Percentiles rank a stretch among this genome's conserved stretches.
Evolutionary conservation across 2,113 vertebrate genomes (phyloP).

Genomic region (Suncus etruscus): DNA sequence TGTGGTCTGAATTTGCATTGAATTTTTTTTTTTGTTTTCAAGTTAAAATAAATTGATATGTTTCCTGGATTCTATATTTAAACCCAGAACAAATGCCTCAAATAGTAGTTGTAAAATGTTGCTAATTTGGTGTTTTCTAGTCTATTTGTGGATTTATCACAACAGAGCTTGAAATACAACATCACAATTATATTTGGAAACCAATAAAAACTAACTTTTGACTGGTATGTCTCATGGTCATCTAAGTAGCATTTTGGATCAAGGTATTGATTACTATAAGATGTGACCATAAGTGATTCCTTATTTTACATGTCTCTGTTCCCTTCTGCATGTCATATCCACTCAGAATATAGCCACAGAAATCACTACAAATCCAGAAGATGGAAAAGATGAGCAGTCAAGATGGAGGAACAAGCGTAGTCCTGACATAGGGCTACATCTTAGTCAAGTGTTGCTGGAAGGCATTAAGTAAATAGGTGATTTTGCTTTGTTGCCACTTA

Average conservation of each 20-base stretch:
- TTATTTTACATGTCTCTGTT: background rate
- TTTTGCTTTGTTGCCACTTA: background rate
- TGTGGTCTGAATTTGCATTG: background rate
- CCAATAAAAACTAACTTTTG: background rate
- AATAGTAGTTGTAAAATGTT: slow-evolving; percentile 9
- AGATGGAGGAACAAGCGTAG: background rate
- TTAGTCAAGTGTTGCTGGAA: background rate
- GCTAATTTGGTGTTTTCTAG: background rate
- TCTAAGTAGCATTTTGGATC: background rate
- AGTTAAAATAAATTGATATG: background rate
- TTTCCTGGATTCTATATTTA: background rate
- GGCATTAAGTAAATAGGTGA: background rate
- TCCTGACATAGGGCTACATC: no score
- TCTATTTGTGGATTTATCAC: background rate
- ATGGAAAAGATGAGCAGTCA: background rate
- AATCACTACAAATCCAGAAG: background rate
- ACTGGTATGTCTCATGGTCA: background rate
- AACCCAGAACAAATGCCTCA: background rate
- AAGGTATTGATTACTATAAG: background rate
- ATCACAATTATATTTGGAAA: background rate
- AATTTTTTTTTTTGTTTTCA: background rate
- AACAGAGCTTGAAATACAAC: background rate
- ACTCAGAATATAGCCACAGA: background rate
- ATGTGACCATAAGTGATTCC: accelerated
- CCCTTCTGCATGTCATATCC: accelerated